Evolutionary conservation across 2,797 vertebrate species (phyloP), one percentile per base, ranked within the genome.

Genomic region (Onychomys arenicola): DNA sequence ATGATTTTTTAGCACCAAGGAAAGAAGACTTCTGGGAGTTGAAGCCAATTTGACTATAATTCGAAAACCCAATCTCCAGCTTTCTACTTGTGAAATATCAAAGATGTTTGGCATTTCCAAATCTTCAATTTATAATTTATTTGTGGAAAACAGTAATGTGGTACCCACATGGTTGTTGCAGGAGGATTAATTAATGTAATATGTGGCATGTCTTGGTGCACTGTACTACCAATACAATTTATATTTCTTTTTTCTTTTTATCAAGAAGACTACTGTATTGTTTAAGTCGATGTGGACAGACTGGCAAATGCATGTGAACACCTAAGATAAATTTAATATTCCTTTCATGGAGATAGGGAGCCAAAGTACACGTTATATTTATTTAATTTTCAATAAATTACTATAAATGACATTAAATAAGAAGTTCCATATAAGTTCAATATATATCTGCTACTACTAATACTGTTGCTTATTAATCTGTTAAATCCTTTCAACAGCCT

Each of bases 331-430:
- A 88, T 88, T 91, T 84, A 83, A 91, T 13, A 61, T 69, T 43
- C 11, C 46, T 78, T 88, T 95, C 94, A 80, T 80, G 65, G 57
- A 82, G 40, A 21, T 73, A 85, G 80, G 76, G 96, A 96, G 69
- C 80, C 34, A 95, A 91, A 34, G 46, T 76, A 34, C 4, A 77
- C 40, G 88, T 90, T 73, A n/a, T 77, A 61, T 93, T 91, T 97
- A 95, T 94, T 93, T 97, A 96, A 97, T 97, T 97, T 85, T 96
- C 92, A 84, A 87, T 83, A 78, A 96, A 85, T 88, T 77, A 80
- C 52, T 14, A 63, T 63, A 55, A 93, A 83, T 96, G 78, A 49
- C 32, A 93, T 75, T 93, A 92, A 85, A 77, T 82, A 78, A 40
- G 59, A 96, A 67, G 6, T 84, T 93, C 34, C 23, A 19, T 77